phyloP scores from a whole-genome alignment of 2,888 invertebrate genomes.

The Ophioninae sp. region DNA sequence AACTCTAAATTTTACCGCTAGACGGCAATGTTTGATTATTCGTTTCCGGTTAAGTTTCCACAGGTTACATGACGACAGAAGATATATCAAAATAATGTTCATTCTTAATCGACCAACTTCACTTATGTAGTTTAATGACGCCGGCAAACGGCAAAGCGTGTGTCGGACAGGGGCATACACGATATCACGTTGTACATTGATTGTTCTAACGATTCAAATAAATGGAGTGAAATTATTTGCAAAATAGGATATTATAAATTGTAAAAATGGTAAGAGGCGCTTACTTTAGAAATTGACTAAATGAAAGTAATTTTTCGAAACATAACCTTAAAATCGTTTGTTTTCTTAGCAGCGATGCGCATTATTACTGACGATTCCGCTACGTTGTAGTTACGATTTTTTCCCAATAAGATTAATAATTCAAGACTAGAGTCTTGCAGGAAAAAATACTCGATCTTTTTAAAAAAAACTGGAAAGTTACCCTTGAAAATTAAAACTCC shows the following conservation, averaged over 20 bases:
- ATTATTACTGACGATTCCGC: background rate
- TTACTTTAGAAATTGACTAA: background rate
- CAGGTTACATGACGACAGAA: too few species aligned
- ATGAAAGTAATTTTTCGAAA: background rate
- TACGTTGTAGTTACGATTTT: background rate
- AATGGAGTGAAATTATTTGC: background rate
- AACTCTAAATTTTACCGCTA: too few species aligned
- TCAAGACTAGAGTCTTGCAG: background rate
- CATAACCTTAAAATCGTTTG: background rate
- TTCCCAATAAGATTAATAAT: background rate
- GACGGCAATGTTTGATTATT: too few species aligned
- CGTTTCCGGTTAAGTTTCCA: too few species aligned
- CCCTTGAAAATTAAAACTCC: too few species aligned
- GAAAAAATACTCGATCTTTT: background rate
- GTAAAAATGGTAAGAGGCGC: constrained; percentile 1
- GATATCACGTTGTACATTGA: background rate
- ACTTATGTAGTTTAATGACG: background rate
- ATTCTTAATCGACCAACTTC: too few species aligned
- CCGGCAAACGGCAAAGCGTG: background rate
- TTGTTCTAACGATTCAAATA: background rate
- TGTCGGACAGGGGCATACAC: background rate
- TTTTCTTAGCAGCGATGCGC: background rate
- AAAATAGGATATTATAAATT: background rate
- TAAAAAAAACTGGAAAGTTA: background rate
- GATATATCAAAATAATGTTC: too few species aligned